Evolutionary conservation across 64 coral and sea anemone genomes (phyloP).

Genomic region (Pocillopora damicornis): DNA sequence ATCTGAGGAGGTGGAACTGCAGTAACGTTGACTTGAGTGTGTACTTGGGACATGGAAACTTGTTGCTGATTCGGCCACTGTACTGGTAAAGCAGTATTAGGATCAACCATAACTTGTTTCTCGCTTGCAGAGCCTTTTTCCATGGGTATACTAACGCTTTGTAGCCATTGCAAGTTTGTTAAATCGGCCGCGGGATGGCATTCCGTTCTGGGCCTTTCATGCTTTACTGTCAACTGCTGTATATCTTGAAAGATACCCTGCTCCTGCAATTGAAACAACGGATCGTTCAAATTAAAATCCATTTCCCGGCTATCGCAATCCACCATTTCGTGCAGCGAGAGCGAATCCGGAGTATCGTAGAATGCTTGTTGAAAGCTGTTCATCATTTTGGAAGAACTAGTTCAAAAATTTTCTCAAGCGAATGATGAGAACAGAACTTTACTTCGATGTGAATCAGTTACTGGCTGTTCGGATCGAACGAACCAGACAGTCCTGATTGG

Average conservation of each 20-base stretch:
- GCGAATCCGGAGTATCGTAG: slow-evolving; percentile 75
- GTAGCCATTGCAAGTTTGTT: slow-evolving; percentile 96
- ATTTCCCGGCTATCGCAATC: slow-evolving; percentile 94
- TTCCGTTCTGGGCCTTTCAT: slow-evolving; percentile 59
- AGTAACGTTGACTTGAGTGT: slow-evolving; percentile 69
- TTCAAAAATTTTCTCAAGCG: slow-evolving; percentile 68
- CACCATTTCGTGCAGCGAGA: slow-evolving; percentile 94
- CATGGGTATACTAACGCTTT: slow-evolving; percentile 97
- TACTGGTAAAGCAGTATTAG: slow-evolving; percentile 98
- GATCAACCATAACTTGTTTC: slow-evolving; percentile 94
- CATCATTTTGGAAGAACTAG: slow-evolving; percentile 53
- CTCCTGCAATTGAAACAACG: slow-evolving; percentile 75
- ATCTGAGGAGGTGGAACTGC: slow-evolving; percentile 57
- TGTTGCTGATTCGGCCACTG: slow-evolving; percentile 86
- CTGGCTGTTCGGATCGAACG: slow-evolving; percentile 90
- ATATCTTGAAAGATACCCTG: slow-evolving; percentile 63
- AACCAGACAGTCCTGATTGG: slow-evolving; percentile 61
- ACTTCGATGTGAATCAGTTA: slow-evolving; percentile 97
- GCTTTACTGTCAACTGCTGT: slow-evolving; percentile 72
- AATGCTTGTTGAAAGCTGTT: slow-evolving; percentile 68
- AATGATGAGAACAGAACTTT: slow-evolving; percentile 62
- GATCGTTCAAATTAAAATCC: slow-evolving; percentile 99
- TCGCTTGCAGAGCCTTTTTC: slow-evolving; percentile 77
- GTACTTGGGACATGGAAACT: slow-evolving; percentile 49
- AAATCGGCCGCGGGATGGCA: slow-evolving; percentile 66